Evolutionary conservation across 2,888 invertebrate genomes (phyloP).

Genomic region (Apocheima hispidaria): DNA sequence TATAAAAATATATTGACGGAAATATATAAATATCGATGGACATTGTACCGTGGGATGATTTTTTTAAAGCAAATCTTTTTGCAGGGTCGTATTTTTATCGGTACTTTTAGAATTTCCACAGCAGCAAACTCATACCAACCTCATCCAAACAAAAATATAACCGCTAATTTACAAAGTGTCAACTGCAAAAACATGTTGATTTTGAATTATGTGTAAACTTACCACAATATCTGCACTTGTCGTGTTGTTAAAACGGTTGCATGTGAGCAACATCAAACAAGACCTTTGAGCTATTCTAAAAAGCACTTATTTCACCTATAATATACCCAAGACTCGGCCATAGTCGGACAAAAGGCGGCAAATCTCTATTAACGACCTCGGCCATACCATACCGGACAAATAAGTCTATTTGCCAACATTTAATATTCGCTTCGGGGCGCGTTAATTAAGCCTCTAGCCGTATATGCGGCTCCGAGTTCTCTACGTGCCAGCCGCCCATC

Average conservation of each 20-base stretch:
- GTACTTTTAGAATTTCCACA: too few relatives aligned
- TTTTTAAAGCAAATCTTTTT: too few relatives aligned
- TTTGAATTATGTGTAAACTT: constrained; percentile 15
- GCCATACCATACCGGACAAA: constrained; percentile 65
- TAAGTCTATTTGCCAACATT: constrained; percentile 78
- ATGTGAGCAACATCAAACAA: constrained; percentile 13
- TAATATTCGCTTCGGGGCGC: constrained; percentile 76
- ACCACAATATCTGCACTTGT: constrained; percentile 18
- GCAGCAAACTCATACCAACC: not conserved
- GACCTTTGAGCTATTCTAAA: constrained; percentile 2
- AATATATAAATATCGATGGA: too few relatives aligned
- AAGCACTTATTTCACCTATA: not conserved
- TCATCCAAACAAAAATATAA: not conserved
- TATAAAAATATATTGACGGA: too few relatives aligned
- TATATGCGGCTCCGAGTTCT: constrained; percentile 5
- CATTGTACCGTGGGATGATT: too few relatives aligned
- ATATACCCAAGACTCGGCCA: not conserved
- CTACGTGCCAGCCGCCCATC: constrained; percentile 42
- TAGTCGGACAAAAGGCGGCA: constrained; percentile 46
- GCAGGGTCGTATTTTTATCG: too few relatives aligned
- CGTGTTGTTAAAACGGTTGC: constrained; percentile 18
- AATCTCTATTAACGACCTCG: constrained; percentile 62
- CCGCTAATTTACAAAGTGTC: constrained; percentile 4
- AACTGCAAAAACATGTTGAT: constrained; percentile 14
- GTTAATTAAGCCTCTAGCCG: constrained; percentile 72